These are phyloP conservation scores for Progne subis DNA, from an alignment of 2,113 vertebrate species.

Conservation along the genomic window DNA sequence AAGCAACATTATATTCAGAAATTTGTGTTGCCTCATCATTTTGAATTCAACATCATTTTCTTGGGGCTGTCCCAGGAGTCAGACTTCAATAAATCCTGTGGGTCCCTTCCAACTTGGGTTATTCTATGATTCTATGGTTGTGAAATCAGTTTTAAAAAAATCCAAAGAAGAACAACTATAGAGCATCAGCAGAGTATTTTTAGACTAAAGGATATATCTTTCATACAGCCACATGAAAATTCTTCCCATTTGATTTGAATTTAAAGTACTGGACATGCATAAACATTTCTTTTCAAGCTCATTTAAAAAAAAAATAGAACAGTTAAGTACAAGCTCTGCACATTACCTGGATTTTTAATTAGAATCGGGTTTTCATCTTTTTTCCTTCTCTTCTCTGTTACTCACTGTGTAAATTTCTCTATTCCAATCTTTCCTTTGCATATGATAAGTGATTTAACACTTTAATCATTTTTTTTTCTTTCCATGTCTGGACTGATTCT, in stretches of 20 bases:
- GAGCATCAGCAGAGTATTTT: neutral
- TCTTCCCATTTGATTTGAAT: neutral
- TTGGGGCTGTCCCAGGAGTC: neutral
- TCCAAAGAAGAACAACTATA: neutral
- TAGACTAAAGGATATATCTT: neutral
- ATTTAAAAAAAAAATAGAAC: neutral
- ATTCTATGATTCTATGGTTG: neutral
- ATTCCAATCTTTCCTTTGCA: neutral
- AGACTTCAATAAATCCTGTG: neutral
- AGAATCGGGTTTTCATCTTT: neutral
- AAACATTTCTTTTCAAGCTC: neutral
- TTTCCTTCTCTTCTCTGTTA: neutral
- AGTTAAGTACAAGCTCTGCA: neutral
- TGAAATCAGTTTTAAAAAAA: neutral
- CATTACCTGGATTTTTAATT: neutral
- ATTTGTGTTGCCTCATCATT: neutral
- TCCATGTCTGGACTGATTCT: neutral
- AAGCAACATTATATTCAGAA: neutral
- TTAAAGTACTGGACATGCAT: neutral
- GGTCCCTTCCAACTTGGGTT: neutral
- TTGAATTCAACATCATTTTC: neutral
- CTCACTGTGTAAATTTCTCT: neutral
- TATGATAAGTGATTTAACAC: neutral
- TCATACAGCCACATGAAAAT: neutral
- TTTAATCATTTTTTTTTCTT: neutral